Base-by-base conservation (phyloP, 2,113 vertebrate genomes). In the Bothrops jararaca region DNA sequence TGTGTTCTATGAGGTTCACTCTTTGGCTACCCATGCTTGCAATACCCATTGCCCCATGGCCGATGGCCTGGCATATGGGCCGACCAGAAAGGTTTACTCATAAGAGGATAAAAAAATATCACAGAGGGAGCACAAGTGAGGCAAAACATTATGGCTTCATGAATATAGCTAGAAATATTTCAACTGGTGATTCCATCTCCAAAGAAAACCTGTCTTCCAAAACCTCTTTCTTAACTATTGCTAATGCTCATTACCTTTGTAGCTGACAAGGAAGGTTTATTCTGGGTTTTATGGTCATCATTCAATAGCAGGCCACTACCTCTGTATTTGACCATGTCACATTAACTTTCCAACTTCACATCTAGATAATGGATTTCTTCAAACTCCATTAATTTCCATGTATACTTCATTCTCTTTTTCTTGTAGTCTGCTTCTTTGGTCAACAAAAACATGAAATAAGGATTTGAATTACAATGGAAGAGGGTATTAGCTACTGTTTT, bases 361-460 rank as follows among this genome's bases (percentile, higher is more conserved):
- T 57, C 39, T 26, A 85, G 13, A 45, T 91, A 91, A 91, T 57
- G 53, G 74, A 91, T 91, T 56, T 85, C 90, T 91, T 91, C 50
- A 54, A 34, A 74, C 64, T 80, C n/a, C 89, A 80, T 90, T 90
- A 39, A 80, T 80, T 54, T 53, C 50, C 48, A 39, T 80, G 48
- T 54, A 74, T 53, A 23, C 48, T 22, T 90, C 20, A 24, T 91
- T 64, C 57, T 85, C 69, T 34, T 53, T 50, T 74, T 58, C 53
- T 86, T 60, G 18, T 42, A 34, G 53, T n/a, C 56, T n/a, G 39
- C 64, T 85, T 54, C 69, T 85, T 54, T 91, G 80, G 52, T 53
- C 69, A 91, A 54, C 50, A 69, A 90, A 90, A 22, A 48, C 50
- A 22, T 52, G 52, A 50, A 74, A 50, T 69, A 24, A 54, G 34